Percentiles rank a stretch among this genome's conserved stretches.
Conservation (phyloP, 2,888 invertebrate genomes). For the Amorpha juglandis region DNA sequence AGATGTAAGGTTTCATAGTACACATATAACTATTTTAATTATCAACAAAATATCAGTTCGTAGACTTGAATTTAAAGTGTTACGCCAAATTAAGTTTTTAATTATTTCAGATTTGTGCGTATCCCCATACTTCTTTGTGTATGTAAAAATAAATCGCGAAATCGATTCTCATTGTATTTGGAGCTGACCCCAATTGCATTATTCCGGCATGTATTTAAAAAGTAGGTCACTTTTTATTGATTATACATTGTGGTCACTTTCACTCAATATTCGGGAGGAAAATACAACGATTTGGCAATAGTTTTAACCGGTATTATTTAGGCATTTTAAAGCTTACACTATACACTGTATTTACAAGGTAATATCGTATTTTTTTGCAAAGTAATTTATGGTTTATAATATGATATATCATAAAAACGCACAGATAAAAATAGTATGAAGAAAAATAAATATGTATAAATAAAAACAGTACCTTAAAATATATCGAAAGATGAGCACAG, state of each 20-base stretch:
- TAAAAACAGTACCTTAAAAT: conserved; percentile 25
- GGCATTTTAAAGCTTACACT: neutral
- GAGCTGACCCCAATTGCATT: neutral
- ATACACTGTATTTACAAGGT: neutral
- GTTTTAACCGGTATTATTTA: neutral
- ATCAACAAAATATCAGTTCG: no score
- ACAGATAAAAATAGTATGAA: neutral
- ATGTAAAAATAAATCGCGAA: neutral
- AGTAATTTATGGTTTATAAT: neutral
- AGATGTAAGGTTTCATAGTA: no score
- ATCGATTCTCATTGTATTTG: neutral
- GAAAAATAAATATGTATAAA: neutral
- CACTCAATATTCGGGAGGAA: neutral
- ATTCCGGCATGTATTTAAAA: conserved; percentile 10
- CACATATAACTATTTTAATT: no score
- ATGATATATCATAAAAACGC: neutral
- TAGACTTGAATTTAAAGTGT: no score
- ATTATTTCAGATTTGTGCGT: neutral
- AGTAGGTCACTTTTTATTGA: conserved; percentile 19
- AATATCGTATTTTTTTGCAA: neutral
- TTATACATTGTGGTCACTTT: neutral
- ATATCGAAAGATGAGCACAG: conserved; percentile 20
- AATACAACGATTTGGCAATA: neutral
- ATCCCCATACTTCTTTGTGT: neutral
- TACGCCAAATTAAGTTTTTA: neutral